Base-by-base conservation (phyloP, 1,140 invertebrate genomes). In the Heliconius congener region DNA sequence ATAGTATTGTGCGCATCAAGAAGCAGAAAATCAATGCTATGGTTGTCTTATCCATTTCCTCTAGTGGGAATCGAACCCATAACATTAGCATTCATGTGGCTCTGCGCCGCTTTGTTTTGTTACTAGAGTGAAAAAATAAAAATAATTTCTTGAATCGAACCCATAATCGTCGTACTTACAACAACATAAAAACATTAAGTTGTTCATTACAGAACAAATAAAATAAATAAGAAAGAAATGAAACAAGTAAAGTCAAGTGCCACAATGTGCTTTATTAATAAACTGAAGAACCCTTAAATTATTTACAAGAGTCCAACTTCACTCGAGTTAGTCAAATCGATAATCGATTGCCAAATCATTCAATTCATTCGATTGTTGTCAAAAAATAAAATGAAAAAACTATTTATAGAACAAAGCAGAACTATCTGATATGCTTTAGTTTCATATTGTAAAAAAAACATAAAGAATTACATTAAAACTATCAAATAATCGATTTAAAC, bases 251-350 rank as follows among this genome's bases (percentile, higher is more conserved):
- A 52, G n/a, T 74, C 78, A 74, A 85, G 89, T 91, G 88, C 87
- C 89, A 87, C 86, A 90, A 89, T 82, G 88, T 91, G 90, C 88
- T 91, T 91, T 91, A 91, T 86, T 91, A 83, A 90, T 84, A 86
- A 89, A 88, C 81, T 82, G 81, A 81, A 84, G 83, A 87, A 80
- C 83, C 84, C 83, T 82, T 83, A 86, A 84, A 85, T 81, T 90
- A 89, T 87, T 39, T 87, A 90, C 86, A 90, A 84, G 82, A 81
- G 71, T 30, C 74, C 81, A 81, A 74, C 79, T 39, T 81, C 18
- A 50, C 73, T 74, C 66, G 71, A 73, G 57, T 72, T n/a, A 77
- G 57, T 66, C 27, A 46, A 72, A 74, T 60, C 72, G 71, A 55
- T 46, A 77, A 77, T 72, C 52, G 74, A 77, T 71, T 66, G 60